phyloP scores from a whole-genome alignment of 2,888 invertebrate genomes.

The Gymnoscelis rufifasciata region DNA sequence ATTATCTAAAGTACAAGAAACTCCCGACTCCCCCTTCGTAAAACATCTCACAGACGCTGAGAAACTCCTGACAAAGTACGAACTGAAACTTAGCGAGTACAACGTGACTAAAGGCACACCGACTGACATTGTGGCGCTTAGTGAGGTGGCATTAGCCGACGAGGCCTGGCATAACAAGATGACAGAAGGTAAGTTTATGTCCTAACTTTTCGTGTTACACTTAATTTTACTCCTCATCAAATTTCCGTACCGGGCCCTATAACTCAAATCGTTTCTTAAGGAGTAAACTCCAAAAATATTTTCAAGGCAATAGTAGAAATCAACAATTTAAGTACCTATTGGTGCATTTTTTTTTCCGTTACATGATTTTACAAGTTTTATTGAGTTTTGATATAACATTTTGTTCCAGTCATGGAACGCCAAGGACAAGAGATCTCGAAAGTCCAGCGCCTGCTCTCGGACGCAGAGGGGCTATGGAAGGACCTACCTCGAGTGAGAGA shows the following conservation, averaged over 20 bases:
- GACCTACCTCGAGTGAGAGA: constrained; percentile 73
- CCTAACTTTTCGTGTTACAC: too few species aligned
- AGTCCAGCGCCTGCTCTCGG: constrained; percentile 58
- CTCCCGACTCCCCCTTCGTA: constrained; percentile 42
- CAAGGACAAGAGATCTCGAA: constrained; percentile 66
- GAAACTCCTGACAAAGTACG: constrained; percentile 77
- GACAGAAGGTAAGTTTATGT: constrained; percentile 70
- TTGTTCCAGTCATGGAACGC: constrained; percentile 60
- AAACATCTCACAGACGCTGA: constrained; percentile 72
- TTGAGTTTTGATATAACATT: too few species aligned
- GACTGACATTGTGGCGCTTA: constrained; percentile 62
- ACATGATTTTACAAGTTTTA: too few species aligned
- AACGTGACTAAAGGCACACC: constrained; percentile 45
- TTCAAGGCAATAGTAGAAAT: too few species aligned
- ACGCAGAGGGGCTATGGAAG: constrained; percentile 72
- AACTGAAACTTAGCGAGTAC: constrained; percentile 75
- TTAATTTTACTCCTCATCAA: too few species aligned
- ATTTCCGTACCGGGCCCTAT: too few species aligned
- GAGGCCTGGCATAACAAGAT: constrained; percentile 76
- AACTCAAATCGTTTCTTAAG: too few species aligned
- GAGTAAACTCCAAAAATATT: too few species aligned
- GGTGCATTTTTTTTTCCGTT: too few species aligned
- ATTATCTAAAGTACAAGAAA: constrained; percentile 42
- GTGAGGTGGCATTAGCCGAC: constrained; percentile 66
- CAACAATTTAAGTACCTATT: too few species aligned